These are phyloP conservation scores for Oconnorella tubifera DNA, from an alignment of 2,888 invertebrate genomes.

Conservation along the genomic window DNA sequence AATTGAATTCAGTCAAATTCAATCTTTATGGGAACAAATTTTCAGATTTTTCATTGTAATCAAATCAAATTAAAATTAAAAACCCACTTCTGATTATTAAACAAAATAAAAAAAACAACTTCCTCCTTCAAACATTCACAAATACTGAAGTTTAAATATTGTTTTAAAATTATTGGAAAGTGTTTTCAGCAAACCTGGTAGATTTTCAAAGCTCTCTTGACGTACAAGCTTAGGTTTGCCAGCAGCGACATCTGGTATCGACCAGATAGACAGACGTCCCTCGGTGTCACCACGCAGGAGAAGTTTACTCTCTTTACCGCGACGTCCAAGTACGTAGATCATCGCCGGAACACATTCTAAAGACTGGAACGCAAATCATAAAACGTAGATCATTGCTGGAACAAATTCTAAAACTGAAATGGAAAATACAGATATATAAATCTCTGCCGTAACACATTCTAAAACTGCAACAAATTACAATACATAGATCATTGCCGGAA, in stretches of 20 bases:
- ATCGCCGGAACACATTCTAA: slow-evolving; percentile 72
- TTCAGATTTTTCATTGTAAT: too few relatives aligned
- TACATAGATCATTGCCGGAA: slow-evolving; percentile 79
- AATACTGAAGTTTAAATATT: too few relatives aligned
- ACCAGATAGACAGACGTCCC: slow-evolving; percentile 84
- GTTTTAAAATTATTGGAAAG: too few relatives aligned
- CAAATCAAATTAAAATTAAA: too few relatives aligned
- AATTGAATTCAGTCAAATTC: too few relatives aligned
- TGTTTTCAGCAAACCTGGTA: too few relatives aligned
- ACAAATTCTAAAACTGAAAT: slow-evolving; percentile 56
- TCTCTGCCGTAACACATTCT: neutral
- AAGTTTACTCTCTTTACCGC: slow-evolving; percentile 64
- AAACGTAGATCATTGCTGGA: slow-evolving; percentile 79
- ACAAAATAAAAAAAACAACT: too few relatives aligned
- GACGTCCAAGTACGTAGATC: slow-evolving; percentile 65
- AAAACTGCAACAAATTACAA: neutral
- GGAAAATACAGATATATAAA: neutral
- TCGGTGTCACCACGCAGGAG: slow-evolving; percentile 85
- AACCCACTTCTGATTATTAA: too few relatives aligned
- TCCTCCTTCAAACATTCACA: too few relatives aligned
- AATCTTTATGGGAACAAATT: too few relatives aligned
- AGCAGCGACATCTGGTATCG: slow-evolving; percentile 75
- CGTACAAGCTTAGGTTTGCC: slow-evolving; percentile 64
- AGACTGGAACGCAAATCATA: slow-evolving; percentile 16
- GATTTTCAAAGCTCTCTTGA: slow-evolving; percentile 61